Evolutionary conservation across 2,888 invertebrate genomes (phyloP).

Genomic region (Achlya flavicornis): DNA sequence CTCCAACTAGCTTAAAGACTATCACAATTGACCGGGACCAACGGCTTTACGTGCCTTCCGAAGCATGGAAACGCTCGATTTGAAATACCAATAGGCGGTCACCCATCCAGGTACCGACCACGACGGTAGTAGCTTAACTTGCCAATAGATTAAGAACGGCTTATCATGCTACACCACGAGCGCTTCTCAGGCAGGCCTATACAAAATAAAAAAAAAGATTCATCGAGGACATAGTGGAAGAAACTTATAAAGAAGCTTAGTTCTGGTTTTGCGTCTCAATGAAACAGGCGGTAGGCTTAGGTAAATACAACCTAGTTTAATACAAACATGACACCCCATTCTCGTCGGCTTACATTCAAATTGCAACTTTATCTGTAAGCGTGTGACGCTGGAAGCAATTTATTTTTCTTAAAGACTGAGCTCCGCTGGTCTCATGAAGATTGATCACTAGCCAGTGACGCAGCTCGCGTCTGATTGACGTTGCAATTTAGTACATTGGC

Average conservation of each 20-base stretch:
- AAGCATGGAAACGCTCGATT: no score
- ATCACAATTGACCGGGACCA: no score
- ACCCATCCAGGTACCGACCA: no score
- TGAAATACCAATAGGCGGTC: no score
- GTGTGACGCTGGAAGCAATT: constrained; percentile 59
- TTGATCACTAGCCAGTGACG: constrained; percentile 70
- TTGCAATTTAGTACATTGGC: constrained; percentile 76
- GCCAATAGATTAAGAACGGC: no score
- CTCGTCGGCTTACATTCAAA: constrained; percentile 28
- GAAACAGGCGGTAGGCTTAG: not conserved
- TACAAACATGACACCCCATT: constrained; percentile 34
- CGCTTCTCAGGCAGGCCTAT: no score
- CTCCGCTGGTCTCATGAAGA: constrained; percentile 66
- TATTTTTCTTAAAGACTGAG: constrained; percentile 73
- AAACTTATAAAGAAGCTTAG: not conserved
- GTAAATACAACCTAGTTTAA: constrained; percentile 20
- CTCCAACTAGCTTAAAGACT: no score
- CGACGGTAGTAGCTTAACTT: no score
- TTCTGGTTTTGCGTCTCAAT: not conserved
- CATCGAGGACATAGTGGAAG: no score
- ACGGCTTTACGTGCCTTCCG: no score
- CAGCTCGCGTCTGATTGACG: constrained; percentile 69
- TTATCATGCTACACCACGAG: no score
- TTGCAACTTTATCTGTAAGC: constrained; percentile 54
- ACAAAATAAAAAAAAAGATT: no score